Evolutionary conservation across 2,888 invertebrate species (phyloP).

Genomic region (Volucella zonaria): DNA sequence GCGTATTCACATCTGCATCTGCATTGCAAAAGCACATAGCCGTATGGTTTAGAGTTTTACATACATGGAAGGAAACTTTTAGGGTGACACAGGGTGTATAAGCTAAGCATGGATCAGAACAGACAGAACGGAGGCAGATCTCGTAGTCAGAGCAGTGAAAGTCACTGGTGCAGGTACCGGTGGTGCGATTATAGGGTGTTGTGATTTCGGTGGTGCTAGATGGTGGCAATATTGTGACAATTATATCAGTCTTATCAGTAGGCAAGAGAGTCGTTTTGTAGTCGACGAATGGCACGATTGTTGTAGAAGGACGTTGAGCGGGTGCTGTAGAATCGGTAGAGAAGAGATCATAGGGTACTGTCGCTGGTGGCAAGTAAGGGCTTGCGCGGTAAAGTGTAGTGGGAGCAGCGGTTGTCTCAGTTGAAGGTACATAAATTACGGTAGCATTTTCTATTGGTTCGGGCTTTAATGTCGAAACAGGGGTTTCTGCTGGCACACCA

Average conservation of each 20-base stretch:
- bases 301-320: constrained; percentile 7
- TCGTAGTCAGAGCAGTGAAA: constrained; percentile 82
- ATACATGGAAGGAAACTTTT: constrained; percentile 82
- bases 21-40: constrained; percentile 85
- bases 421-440: background rate
- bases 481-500: background rate
- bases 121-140: constrained; percentile 83
- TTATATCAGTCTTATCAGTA: constrained; percentile 54
- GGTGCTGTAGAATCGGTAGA: constrained; percentile 18
- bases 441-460: background rate
- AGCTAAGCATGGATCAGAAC: constrained; percentile 84
- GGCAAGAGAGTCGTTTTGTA: constrained; percentile 60
- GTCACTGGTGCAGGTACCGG: constrained; percentile 77
- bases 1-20: constrained; percentile 82
- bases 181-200: constrained; percentile 58
- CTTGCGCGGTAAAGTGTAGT: background rate
- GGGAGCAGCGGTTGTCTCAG: background rate
- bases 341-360: constrained; percentile 29
- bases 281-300: constrained; percentile 55
- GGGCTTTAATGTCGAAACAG: background rate
- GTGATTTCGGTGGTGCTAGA: constrained; percentile 27
- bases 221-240: constrained; percentile 36
- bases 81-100: constrained; percentile 80
- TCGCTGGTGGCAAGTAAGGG: constrained; percentile 20
- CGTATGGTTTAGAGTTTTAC: constrained; percentile 84